Base-by-base conservation (phyloP, 2,888 invertebrate species). In the Heliconius sara region DNA sequence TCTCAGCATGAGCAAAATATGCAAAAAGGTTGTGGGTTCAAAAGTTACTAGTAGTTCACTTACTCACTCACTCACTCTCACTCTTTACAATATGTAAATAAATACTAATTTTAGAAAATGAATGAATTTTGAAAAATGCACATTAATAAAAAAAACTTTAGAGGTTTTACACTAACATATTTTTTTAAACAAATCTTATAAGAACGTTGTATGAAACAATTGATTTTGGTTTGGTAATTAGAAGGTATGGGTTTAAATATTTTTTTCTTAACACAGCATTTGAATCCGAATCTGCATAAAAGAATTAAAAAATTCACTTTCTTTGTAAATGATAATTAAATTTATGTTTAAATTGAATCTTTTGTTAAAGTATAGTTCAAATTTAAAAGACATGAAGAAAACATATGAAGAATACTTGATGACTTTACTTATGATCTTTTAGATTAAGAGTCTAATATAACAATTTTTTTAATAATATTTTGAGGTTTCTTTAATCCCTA, bases 1-100 rank as follows among this genome's bases (percentile, higher is more conserved):
- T 65, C 75, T 75, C 75, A 47, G 75, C 75, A 75, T 75, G 65
- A 65, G 27, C 22, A 27, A 47, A 66, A 66, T 60, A 60, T 30
- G 43, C 22, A 65, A 63, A 65, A 27, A 13, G 63, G 75, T 75
- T 66, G 30, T 47, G 75, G 75, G 75, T 27, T 25, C 22, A 19
- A 47, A 52, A 73, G 6, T 66, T 75, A 75, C 7, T 65, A 43
- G 63, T 74, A 74, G 22, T 43, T 25, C 16, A 75, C 43, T 25
- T 65, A 75, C 27, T 60, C 57, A n/a, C n/a, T 75, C 30, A 30
- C 30, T 30, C 30, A 30, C 30, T 30, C 1, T 43, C 65, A 75
- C 57, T 73, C 12, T 57, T n/a, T 25, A n/a, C 34, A 43, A 68
- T 16, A 68, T 70, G 25, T 16, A 47, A 70, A 47, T 47, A 19